Evolutionary conservation across 2,113 vertebrate genomes (phyloP), one percentile per base, ranked within the genome.

Genomic region (Candoia aspera): DNA sequence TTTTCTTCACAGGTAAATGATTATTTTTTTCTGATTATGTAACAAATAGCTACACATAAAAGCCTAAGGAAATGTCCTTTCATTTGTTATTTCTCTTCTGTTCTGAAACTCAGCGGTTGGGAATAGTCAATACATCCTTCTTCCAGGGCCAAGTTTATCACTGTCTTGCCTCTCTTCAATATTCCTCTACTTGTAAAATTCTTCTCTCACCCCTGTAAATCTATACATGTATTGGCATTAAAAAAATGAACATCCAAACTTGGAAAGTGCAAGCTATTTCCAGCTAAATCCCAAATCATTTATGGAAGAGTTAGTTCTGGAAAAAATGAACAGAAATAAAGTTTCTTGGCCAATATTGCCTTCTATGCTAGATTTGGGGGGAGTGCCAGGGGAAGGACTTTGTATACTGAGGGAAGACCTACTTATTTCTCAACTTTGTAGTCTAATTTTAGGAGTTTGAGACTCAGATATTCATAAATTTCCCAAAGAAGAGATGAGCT

Each of bases 21-120:
- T 90, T 33, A 17, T 8, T 33, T 33, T 86, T n/a, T 54, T 23
- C 58, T 54, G 42, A 64, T 55, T 68, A 9, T 86, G 49, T 23
- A 86, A 91, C 60, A 42, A 91, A 87, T 73, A 37, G 12, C 60
- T 87, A 91, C 21, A 87, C 59, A 87, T 68, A 68, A 91, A 4
- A 49, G 42, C 64, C 12, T 23, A 54, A 91, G 19, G 53, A 91
- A 90, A 73, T 54, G 4, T 24, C 54, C 53, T 73, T 91, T 73
- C 33, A 73, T 46, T 37, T 68, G 12, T 24, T 73, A 11, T 55
- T 68, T 21, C 53, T 68, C 86, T 87, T 87, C 23, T 91, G 49
- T 57, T 29, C 33, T 57, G 53, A 57, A 53, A 79, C 37, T 42
- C 3, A 6, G 8, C 8, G 4, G 12, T 0, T 8, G 1, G 8